A percentile compares a stretch with the other conserved stretches of the same genome.
Evolutionary conservation across 1,140 invertebrate genomes (phyloP).

Genomic region (Metopolophium dirhodum): DNA sequence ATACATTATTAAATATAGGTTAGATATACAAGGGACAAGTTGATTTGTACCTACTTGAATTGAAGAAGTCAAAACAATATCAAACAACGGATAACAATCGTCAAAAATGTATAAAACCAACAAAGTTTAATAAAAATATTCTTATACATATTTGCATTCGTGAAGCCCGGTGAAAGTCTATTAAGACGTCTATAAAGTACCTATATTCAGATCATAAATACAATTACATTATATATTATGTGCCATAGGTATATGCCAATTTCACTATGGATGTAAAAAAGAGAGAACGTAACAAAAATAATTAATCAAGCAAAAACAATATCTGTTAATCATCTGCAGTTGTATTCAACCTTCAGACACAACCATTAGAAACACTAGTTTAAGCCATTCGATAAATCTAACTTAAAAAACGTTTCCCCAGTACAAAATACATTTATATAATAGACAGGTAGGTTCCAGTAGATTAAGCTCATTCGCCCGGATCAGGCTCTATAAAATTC

Average conservation of each 20-base stretch:
- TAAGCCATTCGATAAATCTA: not conserved
- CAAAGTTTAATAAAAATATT: not conserved
- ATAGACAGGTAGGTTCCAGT: not conserved
- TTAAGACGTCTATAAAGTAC: too few relatives aligned
- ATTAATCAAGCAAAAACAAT: not conserved
- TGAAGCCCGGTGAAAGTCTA: not conserved
- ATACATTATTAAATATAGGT: too few relatives aligned
- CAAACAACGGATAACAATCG: too few relatives aligned
- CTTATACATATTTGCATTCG: not conserved
- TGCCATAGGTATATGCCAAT: not conserved
- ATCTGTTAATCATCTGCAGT: too few relatives aligned
- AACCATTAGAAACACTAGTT: not conserved
- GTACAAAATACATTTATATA: not conserved
- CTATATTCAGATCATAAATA: not conserved
- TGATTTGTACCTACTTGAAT: not conserved
- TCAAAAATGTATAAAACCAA: not conserved
- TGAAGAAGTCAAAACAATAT: not conserved
- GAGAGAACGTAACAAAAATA: not conserved
- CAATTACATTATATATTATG: not conserved
- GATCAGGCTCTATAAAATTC: not conserved
- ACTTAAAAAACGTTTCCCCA: not conserved
- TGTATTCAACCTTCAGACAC: not conserved
- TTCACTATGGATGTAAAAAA: not conserved
- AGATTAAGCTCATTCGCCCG: not conserved
- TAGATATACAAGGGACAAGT: not conserved